These are phyloP conservation scores for Sarcophaga caerulescens DNA, from an alignment of 2,888 invertebrate genomes.

Conservation along the genomic window DNA sequence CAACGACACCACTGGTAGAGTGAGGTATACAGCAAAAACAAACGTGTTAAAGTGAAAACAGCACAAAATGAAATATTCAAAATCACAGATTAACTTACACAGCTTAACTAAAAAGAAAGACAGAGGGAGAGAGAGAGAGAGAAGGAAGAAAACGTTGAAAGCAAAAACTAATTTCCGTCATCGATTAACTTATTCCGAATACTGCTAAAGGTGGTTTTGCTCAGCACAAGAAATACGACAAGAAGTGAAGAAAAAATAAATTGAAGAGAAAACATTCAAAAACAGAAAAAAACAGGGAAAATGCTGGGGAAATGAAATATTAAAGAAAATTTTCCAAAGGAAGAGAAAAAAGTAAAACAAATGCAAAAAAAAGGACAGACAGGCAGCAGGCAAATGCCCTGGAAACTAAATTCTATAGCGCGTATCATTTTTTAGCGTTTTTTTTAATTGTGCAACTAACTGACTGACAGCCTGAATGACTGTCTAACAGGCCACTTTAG, in stretches of 20 bases:
- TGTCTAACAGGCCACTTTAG: constrained; percentile 11
- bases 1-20: not conserved
- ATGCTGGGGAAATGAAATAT: constrained; percentile 20
- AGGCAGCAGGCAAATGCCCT: constrained; percentile 36
- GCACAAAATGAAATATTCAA: constrained; percentile 59
- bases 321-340: constrained; percentile 12
- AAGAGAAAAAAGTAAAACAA: constrained; percentile 6
- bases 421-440: constrained; percentile 6
- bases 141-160: constrained; percentile 55
- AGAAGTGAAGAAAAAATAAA: not conserved
- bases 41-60: constrained; percentile 58
- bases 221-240: constrained; percentile 20
- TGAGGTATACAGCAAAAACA: not conserved
- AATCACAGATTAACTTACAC: constrained; percentile 59
- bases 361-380: not conserved
- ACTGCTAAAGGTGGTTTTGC: constrained; percentile 55
- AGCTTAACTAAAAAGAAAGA: constrained; percentile 16
- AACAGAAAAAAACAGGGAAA: constrained; percentile 13
- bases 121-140: too few relatives aligned
- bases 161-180: constrained; percentile 73
- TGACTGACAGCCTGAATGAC: constrained; percentile 1
- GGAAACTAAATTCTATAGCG: constrained; percentile 23
- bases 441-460: constrained; percentile 39
- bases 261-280: constrained; percentile 5
- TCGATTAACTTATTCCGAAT: constrained; percentile 71